These are phyloP conservation scores for Gymnothorax javanicus DNA, from an alignment of 2,797 vertebrate species.

Conservation along the genomic window DNA sequence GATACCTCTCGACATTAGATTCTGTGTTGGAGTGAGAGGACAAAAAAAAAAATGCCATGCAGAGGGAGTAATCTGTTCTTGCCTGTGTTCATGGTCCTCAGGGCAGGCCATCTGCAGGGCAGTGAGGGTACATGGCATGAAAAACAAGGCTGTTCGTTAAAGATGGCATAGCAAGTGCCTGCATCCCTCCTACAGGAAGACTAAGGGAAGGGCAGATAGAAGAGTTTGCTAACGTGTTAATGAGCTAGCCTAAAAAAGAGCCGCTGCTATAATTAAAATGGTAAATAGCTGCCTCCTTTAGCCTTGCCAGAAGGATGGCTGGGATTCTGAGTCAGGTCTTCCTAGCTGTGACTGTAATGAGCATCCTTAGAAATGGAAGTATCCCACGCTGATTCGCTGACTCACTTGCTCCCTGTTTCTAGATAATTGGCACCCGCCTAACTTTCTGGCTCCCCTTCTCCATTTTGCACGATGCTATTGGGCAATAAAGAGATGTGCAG, in stretches of 20 bases:
- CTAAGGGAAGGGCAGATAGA: slow-evolving; percentile 29
- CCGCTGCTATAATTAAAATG: slow-evolving; percentile 55
- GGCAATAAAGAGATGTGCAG: not conserved
- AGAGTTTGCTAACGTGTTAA: slow-evolving; percentile 38
- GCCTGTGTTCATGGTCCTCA: not conserved
- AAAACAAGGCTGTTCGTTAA: slow-evolving; percentile 20
- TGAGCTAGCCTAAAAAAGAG: slow-evolving; percentile 45
- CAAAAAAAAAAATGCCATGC: not conserved
- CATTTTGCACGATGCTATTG: not conserved
- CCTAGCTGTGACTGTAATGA: not conserved
- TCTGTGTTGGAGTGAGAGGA: not conserved
- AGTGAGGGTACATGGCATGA: slow-evolving; percentile 8
- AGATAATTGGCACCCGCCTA: not conserved
- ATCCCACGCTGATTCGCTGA: not conserved
- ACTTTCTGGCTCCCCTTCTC: not conserved
- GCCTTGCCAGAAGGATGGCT: not conserved
- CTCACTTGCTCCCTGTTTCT: not conserved
- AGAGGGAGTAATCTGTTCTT: not conserved
- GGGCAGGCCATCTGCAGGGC: not conserved
- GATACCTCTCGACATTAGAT: not conserved
- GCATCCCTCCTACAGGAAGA: not conserved
- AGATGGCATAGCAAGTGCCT: not conserved
- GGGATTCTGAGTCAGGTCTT: not conserved
- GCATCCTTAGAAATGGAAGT: not conserved
- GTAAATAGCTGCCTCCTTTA: slow-evolving; percentile 32